phyloP scores from a whole-genome alignment of 2,888 invertebrate genomes.

The Machimus atricapillus region DNA sequence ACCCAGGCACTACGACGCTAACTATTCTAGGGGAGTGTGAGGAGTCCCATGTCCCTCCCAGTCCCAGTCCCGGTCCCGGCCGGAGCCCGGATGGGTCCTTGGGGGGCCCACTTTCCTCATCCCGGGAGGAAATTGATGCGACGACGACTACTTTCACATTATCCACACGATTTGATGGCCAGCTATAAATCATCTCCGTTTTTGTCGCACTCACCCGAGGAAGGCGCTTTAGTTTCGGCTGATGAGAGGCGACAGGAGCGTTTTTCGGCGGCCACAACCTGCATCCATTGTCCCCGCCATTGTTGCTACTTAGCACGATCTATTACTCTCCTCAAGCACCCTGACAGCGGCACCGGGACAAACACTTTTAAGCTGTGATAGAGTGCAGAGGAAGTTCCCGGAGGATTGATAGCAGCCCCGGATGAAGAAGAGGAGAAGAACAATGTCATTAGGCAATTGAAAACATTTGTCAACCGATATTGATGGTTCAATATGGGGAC shows the following conservation, averaged over 20 bases:
- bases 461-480: slow-evolving; percentile 47
- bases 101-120: slow-evolving; percentile 6
- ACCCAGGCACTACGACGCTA: background rate
- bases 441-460: slow-evolving; percentile 48
- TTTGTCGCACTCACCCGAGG: slow-evolving; percentile 2
- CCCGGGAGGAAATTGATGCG: slow-evolving; percentile 35
- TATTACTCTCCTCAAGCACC: slow-evolving; percentile 42
- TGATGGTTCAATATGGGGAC: slow-evolving; percentile 44
- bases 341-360: slow-evolving; percentile 33
- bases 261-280: slow-evolving; percentile 2
- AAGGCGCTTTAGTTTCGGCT: slow-evolving; percentile 28
- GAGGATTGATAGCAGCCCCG: slow-evolving; percentile 20
- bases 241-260: slow-evolving; percentile 34
- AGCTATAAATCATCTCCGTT: slow-evolving; percentile 38
- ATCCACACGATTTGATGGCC: slow-evolving; percentile 41
- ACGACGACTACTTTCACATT: slow-evolving; percentile 41
- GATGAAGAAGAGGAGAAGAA: slow-evolving; percentile 21
- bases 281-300: slow-evolving; percentile 35
- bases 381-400: slow-evolving; percentile 7
- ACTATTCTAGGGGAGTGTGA: background rate
- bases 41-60: too few relatives aligned
- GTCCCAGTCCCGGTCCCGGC: background rate
- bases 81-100: too few relatives aligned
- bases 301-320: slow-evolving; percentile 45
- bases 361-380: slow-evolving; percentile 34